phyloP scores from a whole-genome alignment of 2,113 vertebrate species.

The Macrotis lagotis region DNA sequence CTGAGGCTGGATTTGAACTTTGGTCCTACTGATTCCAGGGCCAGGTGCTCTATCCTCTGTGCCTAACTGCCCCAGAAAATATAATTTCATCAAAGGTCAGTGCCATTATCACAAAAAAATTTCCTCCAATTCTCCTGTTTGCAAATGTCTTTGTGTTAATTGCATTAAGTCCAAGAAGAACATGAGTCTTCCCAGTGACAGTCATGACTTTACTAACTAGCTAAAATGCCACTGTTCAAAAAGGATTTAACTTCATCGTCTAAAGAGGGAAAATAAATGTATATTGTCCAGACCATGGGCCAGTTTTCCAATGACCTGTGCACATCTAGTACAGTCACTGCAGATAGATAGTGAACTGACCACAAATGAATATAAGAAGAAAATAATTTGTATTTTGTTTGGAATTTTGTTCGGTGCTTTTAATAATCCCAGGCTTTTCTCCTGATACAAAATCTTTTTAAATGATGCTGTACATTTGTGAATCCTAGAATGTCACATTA shows the following conservation, averaged over 20 bases:
- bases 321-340: not conserved
- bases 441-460: not conserved
- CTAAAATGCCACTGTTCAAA: not conserved
- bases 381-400: not conserved
- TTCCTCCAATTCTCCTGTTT: not conserved
- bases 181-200: not conserved
- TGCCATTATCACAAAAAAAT: not conserved
- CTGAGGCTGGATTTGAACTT: no score
- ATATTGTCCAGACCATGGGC: not conserved
- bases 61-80: no score
- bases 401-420: not conserved
- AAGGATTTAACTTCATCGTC: not conserved
- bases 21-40: no score
- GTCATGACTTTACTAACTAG: not conserved
- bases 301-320: not conserved
- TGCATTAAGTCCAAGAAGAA: not conserved
- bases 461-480: not conserved
- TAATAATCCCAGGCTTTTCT: not conserved
- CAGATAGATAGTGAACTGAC: not conserved
- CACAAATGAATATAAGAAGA: not conserved
- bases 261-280: not conserved
- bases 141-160: not conserved
- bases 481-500: not conserved
- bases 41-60: no score
- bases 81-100: not conserved